Evolutionary conservation across 1,140 invertebrate species (phyloP).

Genomic region (Nomia melanderi): DNA sequence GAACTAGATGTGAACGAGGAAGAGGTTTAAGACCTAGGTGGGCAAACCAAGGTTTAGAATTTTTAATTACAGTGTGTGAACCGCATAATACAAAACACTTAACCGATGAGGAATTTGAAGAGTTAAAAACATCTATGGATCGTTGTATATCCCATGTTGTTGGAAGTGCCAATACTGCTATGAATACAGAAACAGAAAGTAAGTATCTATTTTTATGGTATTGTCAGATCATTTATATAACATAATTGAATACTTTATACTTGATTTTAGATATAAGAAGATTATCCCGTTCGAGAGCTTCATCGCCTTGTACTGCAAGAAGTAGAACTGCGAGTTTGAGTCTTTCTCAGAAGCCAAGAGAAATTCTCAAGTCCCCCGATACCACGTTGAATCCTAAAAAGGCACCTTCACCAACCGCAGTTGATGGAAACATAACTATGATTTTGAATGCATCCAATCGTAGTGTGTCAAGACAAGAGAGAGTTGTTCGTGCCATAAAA

Average conservation of each 20-base stretch:
- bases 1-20: slow-evolving; percentile 90
- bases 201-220: slow-evolving; percentile 14
- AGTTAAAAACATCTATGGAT: slow-evolving; percentile 87
- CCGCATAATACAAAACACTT: slow-evolving; percentile 89
- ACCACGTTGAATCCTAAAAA: slow-evolving; percentile 33
- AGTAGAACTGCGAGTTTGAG: slow-evolving; percentile 59
- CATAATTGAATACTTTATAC: neutral
- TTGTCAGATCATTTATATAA: neutral
- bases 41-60: slow-evolving; percentile 93
- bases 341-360: slow-evolving; percentile 54
- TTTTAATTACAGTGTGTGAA: slow-evolving; percentile 90
- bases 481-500: slow-evolving; percentile 80
- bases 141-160: slow-evolving; percentile 91
- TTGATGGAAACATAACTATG: slow-evolving; percentile 51
- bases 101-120: slow-evolving; percentile 89
- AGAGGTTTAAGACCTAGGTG: slow-evolving; percentile 91
- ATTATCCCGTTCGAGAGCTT: slow-evolving; percentile 69
- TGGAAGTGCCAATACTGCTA: slow-evolving; percentile 81
- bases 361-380: slow-evolving; percentile 63
- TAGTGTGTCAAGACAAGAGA: slow-evolving; percentile 54
- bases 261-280: slow-evolving; percentile 57
- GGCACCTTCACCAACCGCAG: slow-evolving; percentile 29
- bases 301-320: slow-evolving; percentile 67
- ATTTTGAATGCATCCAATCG: slow-evolving; percentile 54
- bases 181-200: slow-evolving; percentile 59